Evolutionary conservation across 2,113 vertebrate genomes (phyloP), one percentile per base, ranked within the genome.

Genomic region (Marmota monax): DNA sequence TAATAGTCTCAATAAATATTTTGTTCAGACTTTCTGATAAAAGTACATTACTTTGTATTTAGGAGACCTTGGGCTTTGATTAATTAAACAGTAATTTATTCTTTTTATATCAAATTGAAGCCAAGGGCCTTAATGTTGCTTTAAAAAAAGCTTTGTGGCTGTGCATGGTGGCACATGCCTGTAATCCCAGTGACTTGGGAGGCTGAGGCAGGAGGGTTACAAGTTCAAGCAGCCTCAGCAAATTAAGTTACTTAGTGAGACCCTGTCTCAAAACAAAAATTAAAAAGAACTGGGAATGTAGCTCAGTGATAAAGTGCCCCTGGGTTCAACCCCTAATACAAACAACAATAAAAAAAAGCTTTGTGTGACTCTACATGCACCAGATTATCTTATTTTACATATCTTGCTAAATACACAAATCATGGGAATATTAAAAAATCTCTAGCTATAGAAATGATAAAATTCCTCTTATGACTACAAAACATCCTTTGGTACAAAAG

Each of bases 391-490:
- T 84, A 77, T 63, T 92, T 82, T 86, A 14, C 7, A 85, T 77
- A 53, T 95, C 23, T 84, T 88, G 23, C 12, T 23, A 96, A 72
- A 90, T 27, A 92, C 32, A 83, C n/a, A 92, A 94, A 90, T 79
- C 51, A 76, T n/a, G 16, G 5, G 1, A 56, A 9, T 76, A 92
- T 56, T 56, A 83, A 84, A 94, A 85, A 45, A 25, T 92, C 84
- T 84, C 61, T 88, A 79, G 42, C 32, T 82, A 89, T 5, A 94
- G 45, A 96, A 96, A 95, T 88, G 45, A 89, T 78, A 94, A 94
- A 92, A 96, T 91, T 95, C 14, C 48, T 93, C 96, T 95, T 23
- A 93, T 86, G 78, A 32, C 34, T 85, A 58, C 5, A 92, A 92
- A 9, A 63, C 34, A 94, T 45, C 85, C 45, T 96, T 91, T 92